phyloP scores from a whole-genome alignment of 35 echinoderm and acorn worm species.

The Hemicentrotus pulcherrimus region DNA sequence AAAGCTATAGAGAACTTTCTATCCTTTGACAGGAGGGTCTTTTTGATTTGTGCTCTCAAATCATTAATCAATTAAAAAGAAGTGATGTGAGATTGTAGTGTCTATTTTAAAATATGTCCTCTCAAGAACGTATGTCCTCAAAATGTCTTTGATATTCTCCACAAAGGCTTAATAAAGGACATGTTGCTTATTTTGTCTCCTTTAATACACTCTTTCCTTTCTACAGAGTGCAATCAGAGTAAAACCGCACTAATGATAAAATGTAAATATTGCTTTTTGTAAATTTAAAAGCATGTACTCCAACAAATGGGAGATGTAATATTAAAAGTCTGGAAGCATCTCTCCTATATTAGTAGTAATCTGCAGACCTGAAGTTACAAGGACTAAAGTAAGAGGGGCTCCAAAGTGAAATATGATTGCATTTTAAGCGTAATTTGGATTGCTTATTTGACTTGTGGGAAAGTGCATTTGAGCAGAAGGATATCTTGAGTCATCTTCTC shows the following conservation, averaged over 20 bases:
- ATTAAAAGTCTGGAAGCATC: background rate
- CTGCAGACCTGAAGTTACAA: background rate
- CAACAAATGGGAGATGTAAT: background rate
- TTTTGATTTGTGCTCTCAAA: background rate
- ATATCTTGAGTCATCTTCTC: constrained; percentile 20
- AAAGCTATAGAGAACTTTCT: background rate
- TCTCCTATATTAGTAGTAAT: background rate
- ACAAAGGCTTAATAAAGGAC: background rate
- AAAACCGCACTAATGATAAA: background rate
- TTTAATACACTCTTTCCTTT: background rate
- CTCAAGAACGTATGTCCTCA: background rate
- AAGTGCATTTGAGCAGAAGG: constrained; percentile 21
- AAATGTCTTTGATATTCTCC: background rate
- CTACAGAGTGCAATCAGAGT: background rate
- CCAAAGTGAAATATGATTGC: background rate
- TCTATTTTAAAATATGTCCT: background rate
- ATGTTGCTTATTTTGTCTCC: background rate
- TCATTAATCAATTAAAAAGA: background rate
- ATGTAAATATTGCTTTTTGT: background rate
- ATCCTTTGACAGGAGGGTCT: background rate
- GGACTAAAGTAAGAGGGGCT: background rate
- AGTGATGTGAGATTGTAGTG: background rate
- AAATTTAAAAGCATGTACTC: background rate
- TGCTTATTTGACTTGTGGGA: constrained; percentile 29
- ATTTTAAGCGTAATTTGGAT: constrained; percentile 23